Base-by-base conservation (phyloP, 1,140 invertebrate genomes). In the Hyphantria cunea region DNA sequence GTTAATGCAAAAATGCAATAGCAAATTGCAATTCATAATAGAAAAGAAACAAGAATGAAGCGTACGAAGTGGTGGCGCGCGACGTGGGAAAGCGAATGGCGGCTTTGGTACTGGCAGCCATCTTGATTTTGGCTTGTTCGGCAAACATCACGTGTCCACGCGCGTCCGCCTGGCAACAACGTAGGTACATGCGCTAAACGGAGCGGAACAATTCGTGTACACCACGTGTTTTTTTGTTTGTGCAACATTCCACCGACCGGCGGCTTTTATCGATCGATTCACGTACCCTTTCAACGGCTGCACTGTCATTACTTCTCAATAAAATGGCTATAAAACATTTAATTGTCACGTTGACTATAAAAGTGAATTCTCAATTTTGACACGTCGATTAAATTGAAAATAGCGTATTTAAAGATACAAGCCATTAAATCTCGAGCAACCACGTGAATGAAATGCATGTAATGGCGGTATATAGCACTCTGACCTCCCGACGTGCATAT, bases 81-180 rank as follows among this genome's bases (percentile, higher is more conserved):
- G 77, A 87, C 87, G 84, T 90, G 86, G 86, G 86, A 89, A 90
- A 90, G 87, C 87, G 87, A 87, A 88, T 86, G 84, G 85, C 84
- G 76, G 80, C 74, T 76, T 74, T 76, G 73, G 66, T 49, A 75
- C 45, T 54, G 77, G 76, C 87, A 74, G 87, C 86, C 86, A 90
- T 89, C 78, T 90, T 90, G 84, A 74, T 80, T 73, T 78, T 68
- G 76, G 80, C 72, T 78, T 58, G 79, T 76, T 85, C 83, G 76
- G 76, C 80, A 84, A 84, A 82, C 82, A 82, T 84, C 78, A 85
- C 84, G 78, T 84, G 82, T 84, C 77, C 74, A 60, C 17, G n/a
- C 73, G 76, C 80, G 83, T 88, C 85, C 85, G 87, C 84, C 61
- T 82, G 78, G 84, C 80, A 90, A 90, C 87, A 82, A 72, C 79